phyloP scores from a whole-genome alignment of 1,140 invertebrate genomes.

The Drosophila ficusphila region DNA sequence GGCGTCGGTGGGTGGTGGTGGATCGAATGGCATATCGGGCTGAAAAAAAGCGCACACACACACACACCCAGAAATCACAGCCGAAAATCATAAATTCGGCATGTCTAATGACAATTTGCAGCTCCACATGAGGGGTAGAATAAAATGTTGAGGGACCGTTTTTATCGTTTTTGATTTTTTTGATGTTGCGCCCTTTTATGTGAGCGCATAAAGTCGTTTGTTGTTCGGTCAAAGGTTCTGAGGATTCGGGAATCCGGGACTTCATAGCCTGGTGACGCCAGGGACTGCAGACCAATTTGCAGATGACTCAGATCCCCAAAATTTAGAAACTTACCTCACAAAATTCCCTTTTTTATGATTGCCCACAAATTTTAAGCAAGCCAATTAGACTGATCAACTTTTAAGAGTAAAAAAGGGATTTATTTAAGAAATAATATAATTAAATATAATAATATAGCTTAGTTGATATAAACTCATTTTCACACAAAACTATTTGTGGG shows the following conservation, averaged over 20 bases:
- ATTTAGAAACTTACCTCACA: not conserved
- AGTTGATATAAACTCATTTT: too few species aligned
- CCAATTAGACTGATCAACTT: too few species aligned
- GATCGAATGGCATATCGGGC: slow-evolving; percentile 2
- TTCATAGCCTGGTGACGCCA: slow-evolving; percentile 39
- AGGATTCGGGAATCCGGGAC: not conserved
- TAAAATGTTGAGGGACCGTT: slow-evolving; percentile 29
- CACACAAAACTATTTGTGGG: too few species aligned
- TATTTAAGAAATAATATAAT: too few species aligned
- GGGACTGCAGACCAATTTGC: slow-evolving; percentile 58
- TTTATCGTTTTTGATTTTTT: slow-evolving; percentile 62
- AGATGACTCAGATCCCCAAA: slow-evolving; percentile 12
- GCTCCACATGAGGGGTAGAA: slow-evolving; percentile 27
- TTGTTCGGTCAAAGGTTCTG: slow-evolving; percentile 26
- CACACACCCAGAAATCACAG: slow-evolving; percentile 63
- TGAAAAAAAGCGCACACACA: not conserved
- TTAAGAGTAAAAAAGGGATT: too few species aligned
- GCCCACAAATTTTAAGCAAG: not conserved
- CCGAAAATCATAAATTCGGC: slow-evolving; percentile 79
- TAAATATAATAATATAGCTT: too few species aligned
- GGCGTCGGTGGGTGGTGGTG: slow-evolving; percentile 19
- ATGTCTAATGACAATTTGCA: slow-evolving; percentile 80
- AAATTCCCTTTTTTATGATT: not conserved
- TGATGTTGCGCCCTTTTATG: slow-evolving; percentile 46
- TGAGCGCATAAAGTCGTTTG: slow-evolving; percentile 56